phyloP scores from a whole-genome alignment of 2,113 vertebrate species.

The Bucco capensis region DNA sequence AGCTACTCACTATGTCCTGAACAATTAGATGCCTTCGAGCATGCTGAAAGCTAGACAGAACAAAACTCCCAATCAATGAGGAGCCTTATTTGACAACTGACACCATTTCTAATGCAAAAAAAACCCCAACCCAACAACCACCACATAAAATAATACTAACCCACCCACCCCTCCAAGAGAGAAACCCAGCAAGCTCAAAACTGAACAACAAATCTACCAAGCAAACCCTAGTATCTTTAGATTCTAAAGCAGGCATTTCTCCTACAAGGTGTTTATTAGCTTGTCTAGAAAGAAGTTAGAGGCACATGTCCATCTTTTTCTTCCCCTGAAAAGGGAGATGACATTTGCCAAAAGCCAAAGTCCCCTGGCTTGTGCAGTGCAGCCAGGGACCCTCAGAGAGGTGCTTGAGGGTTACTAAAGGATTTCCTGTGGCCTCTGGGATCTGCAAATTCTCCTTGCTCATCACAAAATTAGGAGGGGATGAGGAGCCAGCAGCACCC shows the following conservation, averaged over 20 bases:
- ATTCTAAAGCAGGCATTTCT: neutral
- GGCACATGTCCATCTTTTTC: neutral
- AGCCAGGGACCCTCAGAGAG: neutral
- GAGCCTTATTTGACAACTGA: slow-evolving; percentile 39
- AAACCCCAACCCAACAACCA: neutral
- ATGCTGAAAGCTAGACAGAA: slow-evolving; percentile 25
- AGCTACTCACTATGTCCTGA: slow-evolving; percentile 37
- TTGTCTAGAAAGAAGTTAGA: neutral
- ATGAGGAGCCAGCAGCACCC: neutral
- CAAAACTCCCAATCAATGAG: neutral
- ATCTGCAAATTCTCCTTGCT: neutral
- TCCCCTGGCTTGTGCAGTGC: neutral
- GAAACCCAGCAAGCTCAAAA: neutral
- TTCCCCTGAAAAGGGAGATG: neutral
- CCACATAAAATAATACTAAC: neutral
- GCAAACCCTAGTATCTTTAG: neutral
- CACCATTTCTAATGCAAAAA: neutral
- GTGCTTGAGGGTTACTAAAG: neutral
- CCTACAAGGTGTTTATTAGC: neutral
- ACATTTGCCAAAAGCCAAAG: neutral
- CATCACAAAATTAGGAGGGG: neutral
- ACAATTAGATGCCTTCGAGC: slow-evolving; percentile 48
- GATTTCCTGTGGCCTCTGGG: neutral
- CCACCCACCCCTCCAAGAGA: neutral
- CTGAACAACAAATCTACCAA: neutral